phyloP scores from a whole-genome alignment of 2,797 vertebrate genomes.

The Serranus cabrilla region DNA sequence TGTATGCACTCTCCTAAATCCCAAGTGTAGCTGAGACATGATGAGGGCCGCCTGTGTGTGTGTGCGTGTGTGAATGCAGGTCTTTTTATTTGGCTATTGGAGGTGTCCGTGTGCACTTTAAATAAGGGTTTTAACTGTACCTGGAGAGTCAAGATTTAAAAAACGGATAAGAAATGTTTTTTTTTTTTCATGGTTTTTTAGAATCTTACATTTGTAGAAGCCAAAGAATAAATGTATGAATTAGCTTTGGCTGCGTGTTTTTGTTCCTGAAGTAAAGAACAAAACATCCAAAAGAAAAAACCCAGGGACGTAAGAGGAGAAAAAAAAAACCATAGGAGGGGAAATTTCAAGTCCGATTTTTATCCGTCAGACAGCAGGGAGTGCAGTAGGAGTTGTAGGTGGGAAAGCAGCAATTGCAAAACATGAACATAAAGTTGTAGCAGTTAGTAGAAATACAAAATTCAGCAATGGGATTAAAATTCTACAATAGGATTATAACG shows the following conservation, averaged over 20 bases:
- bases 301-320: too few relatives aligned
- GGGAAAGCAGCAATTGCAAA: slow-evolving; percentile 15
- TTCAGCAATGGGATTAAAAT: slow-evolving; percentile 49
- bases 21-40: slow-evolving; percentile 56
- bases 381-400: slow-evolving; percentile 25
- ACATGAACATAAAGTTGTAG: slow-evolving; percentile 41
- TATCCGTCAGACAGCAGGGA: neutral
- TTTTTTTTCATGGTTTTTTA: neutral
- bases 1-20: slow-evolving; percentile 53
- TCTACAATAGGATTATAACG: slow-evolving; percentile 43
- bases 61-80: neutral
- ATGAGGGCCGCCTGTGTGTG: slow-evolving; percentile 10
- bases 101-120: neutral
- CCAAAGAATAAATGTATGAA: neutral
- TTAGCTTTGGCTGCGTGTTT: neutral
- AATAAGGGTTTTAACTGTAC: slow-evolving; percentile 1
- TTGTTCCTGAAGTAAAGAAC: neutral
- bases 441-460: slow-evolving; percentile 35
- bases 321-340: neutral
- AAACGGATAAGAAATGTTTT: neutral
- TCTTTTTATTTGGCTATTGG: slow-evolving; percentile 8
- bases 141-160: slow-evolving; percentile 6
- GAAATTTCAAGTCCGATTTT: neutral
- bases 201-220: neutral
- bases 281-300: neutral